These are phyloP conservation scores for Perccottus glenii DNA, from an alignment of 2,113 vertebrate genomes.

Conservation along the genomic window DNA sequence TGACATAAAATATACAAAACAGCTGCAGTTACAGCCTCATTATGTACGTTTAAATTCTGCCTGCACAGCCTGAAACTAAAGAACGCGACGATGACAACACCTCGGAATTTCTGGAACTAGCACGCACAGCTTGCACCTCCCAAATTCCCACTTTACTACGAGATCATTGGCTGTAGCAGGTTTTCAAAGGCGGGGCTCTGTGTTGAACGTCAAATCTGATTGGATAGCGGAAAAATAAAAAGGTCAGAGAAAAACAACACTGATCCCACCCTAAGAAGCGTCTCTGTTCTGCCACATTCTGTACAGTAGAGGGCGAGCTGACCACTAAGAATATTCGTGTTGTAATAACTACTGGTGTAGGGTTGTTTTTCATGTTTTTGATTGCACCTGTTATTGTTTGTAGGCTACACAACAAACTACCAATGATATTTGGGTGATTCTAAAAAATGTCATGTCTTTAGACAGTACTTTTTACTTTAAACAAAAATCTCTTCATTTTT, in stretches of 20 bases:
- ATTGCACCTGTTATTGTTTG: neutral
- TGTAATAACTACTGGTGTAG: neutral
- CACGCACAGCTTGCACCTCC: constrained; percentile 50
- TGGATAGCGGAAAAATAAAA: constrained; percentile 45
- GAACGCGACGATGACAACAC: constrained; percentile 77
- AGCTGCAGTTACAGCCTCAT: constrained; percentile 50
- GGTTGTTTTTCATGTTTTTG: neutral
- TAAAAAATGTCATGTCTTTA: too few species aligned
- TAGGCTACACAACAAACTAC: too few species aligned
- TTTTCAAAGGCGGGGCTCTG: neutral
- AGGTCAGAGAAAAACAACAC: constrained; percentile 56
- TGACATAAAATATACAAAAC: neutral
- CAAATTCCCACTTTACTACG: neutral
- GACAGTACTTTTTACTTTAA: too few species aligned
- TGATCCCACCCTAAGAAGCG: constrained; percentile 5
- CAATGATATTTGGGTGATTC: too few species aligned
- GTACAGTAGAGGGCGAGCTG: constrained; percentile 49
- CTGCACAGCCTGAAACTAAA: constrained; percentile 55
- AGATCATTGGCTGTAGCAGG: constrained; percentile 29
- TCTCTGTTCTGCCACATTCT: constrained; percentile 22
- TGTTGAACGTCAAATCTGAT: constrained; percentile 36
- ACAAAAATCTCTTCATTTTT: too few species aligned
- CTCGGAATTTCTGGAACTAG: constrained; percentile 65
- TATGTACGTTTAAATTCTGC: constrained; percentile 29
- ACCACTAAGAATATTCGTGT: neutral